These are phyloP conservation scores for Triplophysa rosa DNA, from an alignment of 2,113 vertebrate species.

Conservation along the genomic window DNA sequence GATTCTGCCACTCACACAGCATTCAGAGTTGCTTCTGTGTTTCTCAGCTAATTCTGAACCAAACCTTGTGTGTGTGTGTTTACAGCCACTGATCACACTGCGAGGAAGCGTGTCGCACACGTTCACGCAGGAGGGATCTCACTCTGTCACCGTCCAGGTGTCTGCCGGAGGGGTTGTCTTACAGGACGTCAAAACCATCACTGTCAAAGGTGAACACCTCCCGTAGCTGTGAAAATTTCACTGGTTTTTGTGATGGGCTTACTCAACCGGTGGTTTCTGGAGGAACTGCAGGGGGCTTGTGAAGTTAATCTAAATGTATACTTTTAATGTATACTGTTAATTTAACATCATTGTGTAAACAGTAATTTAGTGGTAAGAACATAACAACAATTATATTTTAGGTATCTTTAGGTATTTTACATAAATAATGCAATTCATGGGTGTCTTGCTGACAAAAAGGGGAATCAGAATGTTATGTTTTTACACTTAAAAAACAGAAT, in stretches of 20 bases:
- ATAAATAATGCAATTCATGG: too few relatives aligned
- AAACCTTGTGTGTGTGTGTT: conserved; percentile 46
- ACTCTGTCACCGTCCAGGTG: conserved; percentile 89
- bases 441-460: too few relatives aligned
- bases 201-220: conserved; percentile 82
- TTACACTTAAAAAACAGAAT: not conserved
- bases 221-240: not conserved
- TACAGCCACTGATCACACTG: conserved; percentile 91
- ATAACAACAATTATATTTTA: too few relatives aligned
- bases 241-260: not conserved
- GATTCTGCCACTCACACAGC: conserved; percentile 40
- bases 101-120: conserved; percentile 86
- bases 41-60: not conserved
- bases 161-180: conserved; percentile 83
- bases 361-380: too few relatives aligned
- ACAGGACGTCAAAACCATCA: conserved; percentile 89
- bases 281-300: too few relatives aligned
- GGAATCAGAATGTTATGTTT: not conserved
- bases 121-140: conserved; percentile 82
- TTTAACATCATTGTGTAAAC: too few relatives aligned
- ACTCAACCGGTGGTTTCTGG: too few relatives aligned
- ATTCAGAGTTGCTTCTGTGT: conserved; percentile 15
- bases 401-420: too few relatives aligned
- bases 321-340: too few relatives aligned
- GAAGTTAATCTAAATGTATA: too few relatives aligned